Percentiles rank a stretch among this genome's conserved stretches.
Conservation (phyloP, 1,140 invertebrate species). For the Tetragonula clypearis region DNA sequence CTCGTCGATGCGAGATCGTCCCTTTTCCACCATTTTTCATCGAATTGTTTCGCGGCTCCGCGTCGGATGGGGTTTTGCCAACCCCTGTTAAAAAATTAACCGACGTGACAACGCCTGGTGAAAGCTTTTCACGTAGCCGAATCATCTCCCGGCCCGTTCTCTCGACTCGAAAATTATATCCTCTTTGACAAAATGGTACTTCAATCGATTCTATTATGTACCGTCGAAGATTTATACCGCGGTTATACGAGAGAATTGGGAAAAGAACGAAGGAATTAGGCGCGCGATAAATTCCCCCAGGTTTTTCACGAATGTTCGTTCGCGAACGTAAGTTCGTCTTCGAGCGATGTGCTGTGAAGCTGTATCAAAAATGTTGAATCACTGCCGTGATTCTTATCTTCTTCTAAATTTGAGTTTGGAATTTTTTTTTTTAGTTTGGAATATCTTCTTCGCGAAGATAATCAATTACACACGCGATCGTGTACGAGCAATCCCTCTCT, state of each 20-base stretch:
- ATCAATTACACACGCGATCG: no score
- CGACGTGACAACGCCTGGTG: neutral
- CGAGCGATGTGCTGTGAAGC: no score
- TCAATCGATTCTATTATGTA: neutral
- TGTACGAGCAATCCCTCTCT: no score
- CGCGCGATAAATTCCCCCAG: neutral
- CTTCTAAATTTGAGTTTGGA: no score
- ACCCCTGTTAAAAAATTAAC: slow-evolving; percentile 44
- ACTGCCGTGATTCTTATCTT: no score
- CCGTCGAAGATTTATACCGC: neutral
- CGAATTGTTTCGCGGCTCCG: neutral
- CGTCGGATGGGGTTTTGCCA: no score
- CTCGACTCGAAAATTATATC: neutral
- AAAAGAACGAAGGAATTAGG: neutral
- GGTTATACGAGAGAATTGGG: neutral
- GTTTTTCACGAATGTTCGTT: neutral
- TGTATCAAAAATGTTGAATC: no score
- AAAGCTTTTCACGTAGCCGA: neutral
- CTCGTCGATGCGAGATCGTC: neutral
- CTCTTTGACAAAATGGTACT: neutral
- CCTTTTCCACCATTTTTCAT: slow-evolving; percentile 27
- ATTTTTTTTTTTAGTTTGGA: no score
- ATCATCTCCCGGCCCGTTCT: neutral
- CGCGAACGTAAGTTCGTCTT: no score
- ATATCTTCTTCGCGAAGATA: no score